Evolutionary conservation across 2,888 invertebrate genomes (phyloP).

Genomic region (Venusia cambrica): DNA sequence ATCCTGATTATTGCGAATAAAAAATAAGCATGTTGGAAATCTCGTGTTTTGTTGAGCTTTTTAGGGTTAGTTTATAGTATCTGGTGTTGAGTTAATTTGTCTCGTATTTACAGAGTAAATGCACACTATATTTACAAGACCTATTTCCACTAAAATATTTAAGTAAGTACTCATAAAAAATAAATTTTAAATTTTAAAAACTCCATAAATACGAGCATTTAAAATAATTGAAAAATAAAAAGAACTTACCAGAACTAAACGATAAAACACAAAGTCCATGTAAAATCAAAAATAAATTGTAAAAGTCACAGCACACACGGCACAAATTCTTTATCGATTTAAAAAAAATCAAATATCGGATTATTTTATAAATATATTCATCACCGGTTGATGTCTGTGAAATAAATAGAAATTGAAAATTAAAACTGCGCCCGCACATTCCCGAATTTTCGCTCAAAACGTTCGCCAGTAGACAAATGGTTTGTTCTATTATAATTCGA

Average conservation of each 20-base stretch:
- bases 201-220: slow-evolving; percentile 10
- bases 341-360: slow-evolving; percentile 56
- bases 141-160: slow-evolving; percentile 9
- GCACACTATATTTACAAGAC: background rate
- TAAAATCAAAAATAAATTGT: slow-evolving; percentile 50
- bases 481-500: slow-evolving; percentile 55
- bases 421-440: slow-evolving; percentile 51
- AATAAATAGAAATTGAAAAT: slow-evolving; percentile 36
- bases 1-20: slow-evolving; percentile 37
- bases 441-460: slow-evolving; percentile 50
- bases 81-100: slow-evolving; percentile 1
- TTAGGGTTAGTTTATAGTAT: slow-evolving; percentile 10
- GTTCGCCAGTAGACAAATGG: slow-evolving; percentile 52
- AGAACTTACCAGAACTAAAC: slow-evolving; percentile 65
- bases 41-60: slow-evolving; percentile 27
- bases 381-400: slow-evolving; percentile 57
- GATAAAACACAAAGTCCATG: slow-evolving; percentile 68
- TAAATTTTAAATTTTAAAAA: background rate
- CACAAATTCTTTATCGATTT: slow-evolving; percentile 60
- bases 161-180: background rate
- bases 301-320: slow-evolving; percentile 72
- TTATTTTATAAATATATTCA: slow-evolving; percentile 51
- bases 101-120: background rate
- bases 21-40: slow-evolving; percentile 14
- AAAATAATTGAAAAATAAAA: slow-evolving; percentile 37